Conservation (phyloP, 2,888 invertebrate genomes). For the Pomacea canaliculata region DNA sequence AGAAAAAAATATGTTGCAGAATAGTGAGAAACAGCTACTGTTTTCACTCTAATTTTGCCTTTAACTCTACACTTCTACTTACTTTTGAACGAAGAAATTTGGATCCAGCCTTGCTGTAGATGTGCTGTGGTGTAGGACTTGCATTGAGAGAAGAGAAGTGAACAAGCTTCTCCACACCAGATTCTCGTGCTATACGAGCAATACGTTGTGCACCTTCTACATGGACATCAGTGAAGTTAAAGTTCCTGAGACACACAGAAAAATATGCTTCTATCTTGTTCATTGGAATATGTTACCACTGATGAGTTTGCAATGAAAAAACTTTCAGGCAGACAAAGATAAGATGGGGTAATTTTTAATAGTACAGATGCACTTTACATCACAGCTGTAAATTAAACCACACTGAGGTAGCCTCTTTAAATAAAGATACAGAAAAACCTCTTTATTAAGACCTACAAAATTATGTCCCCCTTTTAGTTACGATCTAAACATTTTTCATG, state of each 20-base stretch:
- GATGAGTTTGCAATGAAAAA: too few relatives aligned
- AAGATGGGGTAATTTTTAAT: too few relatives aligned
- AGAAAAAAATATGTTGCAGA: too few relatives aligned
- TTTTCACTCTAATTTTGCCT: too few relatives aligned
- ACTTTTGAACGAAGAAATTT: conserved; percentile 63
- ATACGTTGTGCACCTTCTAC: conserved; percentile 85
- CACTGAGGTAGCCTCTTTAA: too few relatives aligned
- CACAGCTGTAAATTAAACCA: too few relatives aligned
- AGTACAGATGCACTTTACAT: too few relatives aligned
- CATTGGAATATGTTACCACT: background rate
- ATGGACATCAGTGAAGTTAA: conserved; percentile 87
- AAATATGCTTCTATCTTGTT: background rate
- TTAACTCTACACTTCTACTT: conserved; percentile 4
- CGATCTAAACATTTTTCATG: too few relatives aligned
- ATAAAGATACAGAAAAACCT: background rate
- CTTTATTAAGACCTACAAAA: too few relatives aligned
- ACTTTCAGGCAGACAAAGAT: too few relatives aligned
- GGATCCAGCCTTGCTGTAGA: conserved; percentile 78
- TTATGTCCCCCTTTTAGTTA: too few relatives aligned
- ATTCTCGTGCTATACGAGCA: conserved; percentile 81
- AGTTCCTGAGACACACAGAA: conserved; percentile 75
- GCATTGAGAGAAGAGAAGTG: conserved; percentile 92
- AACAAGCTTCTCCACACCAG: conserved; percentile 90
- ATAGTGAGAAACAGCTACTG: too few relatives aligned
- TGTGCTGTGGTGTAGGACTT: conserved; percentile 77